Percentiles rank a stretch among this genome's conserved stretches.
These are phyloP conservation scores for Ptilonorhynchus violaceus DNA, from an alignment of 2,113 vertebrate genomes.

Conservation along the genomic window DNA sequence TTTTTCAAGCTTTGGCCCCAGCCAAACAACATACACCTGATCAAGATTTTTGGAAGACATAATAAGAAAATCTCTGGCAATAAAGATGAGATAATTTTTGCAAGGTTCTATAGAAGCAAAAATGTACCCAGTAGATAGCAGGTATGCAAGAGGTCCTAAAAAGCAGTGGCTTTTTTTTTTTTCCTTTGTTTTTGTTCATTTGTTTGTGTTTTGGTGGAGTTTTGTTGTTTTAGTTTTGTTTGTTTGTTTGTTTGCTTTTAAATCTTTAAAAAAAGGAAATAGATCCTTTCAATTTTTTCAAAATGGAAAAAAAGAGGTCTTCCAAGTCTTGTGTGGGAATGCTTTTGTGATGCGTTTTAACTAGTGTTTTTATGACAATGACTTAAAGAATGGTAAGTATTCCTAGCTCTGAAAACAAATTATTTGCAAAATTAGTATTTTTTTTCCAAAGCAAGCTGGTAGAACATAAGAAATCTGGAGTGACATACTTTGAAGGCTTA, in stretches of 20 bases:
- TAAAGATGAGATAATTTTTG: not conserved
- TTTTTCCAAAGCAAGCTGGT: not conserved
- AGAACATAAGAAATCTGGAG: not conserved
- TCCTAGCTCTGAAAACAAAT: not conserved
- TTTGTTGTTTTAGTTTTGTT: not conserved
- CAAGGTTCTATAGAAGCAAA: not conserved
- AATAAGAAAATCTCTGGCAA: not conserved
- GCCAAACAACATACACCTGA: not conserved
- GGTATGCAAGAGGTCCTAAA: not conserved
- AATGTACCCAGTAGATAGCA: not conserved
- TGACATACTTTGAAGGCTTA: not conserved
- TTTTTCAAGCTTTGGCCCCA: not conserved
- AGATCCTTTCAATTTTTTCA: not conserved
- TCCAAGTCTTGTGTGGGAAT: not conserved
- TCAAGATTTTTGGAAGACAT: not conserved
- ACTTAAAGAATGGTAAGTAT: not conserved
- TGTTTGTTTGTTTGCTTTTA: not conserved
- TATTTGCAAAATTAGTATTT: not conserved
- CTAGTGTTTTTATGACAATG: not conserved
- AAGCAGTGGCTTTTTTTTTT: not conserved
- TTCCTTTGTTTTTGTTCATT: fast-evolving
- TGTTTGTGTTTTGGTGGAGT: not conserved
- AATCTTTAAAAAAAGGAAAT: not conserved
- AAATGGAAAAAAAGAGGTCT: not conserved
- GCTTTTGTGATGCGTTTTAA: not conserved